Evolutionary conservation across 2,888 invertebrate species (phyloP).

Genomic region (Alloscopus bannaensis): DNA sequence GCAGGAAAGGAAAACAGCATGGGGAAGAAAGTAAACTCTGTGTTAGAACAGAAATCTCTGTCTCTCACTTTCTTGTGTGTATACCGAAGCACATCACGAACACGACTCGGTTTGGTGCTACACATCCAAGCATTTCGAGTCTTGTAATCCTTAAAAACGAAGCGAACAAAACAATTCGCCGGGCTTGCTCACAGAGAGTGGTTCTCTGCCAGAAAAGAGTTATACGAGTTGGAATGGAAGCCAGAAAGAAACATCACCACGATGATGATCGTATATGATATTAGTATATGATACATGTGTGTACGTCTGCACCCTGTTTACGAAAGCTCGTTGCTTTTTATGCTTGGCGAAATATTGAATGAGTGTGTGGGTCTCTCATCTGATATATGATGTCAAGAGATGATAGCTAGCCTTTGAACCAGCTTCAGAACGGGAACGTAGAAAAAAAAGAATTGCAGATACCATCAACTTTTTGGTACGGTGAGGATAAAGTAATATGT

Average conservation of each 20-base stretch:
- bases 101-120: neutral
- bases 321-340: slow-evolving; percentile 25
- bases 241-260: neutral
- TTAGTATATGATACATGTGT: slow-evolving; percentile 6
- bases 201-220: no score
- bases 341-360: slow-evolving; percentile 51
- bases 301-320: neutral
- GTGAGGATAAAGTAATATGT: no score
- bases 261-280: neutral
- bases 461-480: no score
- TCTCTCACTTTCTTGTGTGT: neutral
- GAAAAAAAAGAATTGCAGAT: no score
- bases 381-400: slow-evolving; percentile 50
- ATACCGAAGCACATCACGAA: neutral
- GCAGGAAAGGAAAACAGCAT: neutral
- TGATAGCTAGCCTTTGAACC: slow-evolving; percentile 40
- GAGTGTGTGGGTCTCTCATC: slow-evolving; percentile 35
- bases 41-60: neutral
- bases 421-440: slow-evolving; percentile 25
- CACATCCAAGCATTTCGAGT: slow-evolving; percentile 2
- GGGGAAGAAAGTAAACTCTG: slow-evolving; percentile 18
- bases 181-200: no score
- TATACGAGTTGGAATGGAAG: no score
- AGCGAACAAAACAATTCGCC: slow-evolving; percentile 18
- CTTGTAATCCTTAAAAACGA: slow-evolving; percentile 13